phyloP scores from a whole-genome alignment of 2,113 vertebrate genomes.

The Sceloporus tristichus region DNA sequence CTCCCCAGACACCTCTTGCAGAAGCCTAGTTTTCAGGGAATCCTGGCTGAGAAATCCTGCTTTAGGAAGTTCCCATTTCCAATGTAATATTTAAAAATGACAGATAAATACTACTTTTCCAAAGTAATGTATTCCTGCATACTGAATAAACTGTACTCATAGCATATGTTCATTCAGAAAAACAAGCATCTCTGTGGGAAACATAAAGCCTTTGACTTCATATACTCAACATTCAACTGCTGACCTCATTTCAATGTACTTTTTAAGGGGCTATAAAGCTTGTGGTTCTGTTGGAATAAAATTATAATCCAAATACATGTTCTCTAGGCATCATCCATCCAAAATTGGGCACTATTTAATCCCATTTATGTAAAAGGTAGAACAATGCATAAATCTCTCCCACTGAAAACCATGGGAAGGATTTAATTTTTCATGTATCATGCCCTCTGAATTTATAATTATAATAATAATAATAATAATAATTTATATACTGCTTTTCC shows the following conservation, averaged over 20 bases:
- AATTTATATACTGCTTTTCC: too few relatives aligned
- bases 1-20: too few relatives aligned
- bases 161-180: neutral
- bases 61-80: too few relatives aligned
- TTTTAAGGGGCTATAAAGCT: neutral
- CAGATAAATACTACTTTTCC: constrained; percentile 19
- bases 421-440: neutral
- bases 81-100: neutral
- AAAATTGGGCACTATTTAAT: constrained; percentile 1
- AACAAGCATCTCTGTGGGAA: neutral
- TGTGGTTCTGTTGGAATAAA: neutral
- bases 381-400: neutral
- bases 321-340: neutral
- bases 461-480: too few relatives aligned
- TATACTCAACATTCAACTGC: neutral
- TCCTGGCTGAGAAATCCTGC: neutral
- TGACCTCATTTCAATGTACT: neutral
- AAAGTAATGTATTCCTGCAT: neutral
- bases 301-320: neutral
- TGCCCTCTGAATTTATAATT: neutral
- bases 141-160: neutral
- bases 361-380: neutral
- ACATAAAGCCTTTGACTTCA: neutral
- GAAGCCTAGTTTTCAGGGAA: too few relatives aligned
- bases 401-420: neutral